A percentile compares a stretch with the other conserved stretches of the same genome.
These are phyloP conservation scores for Varanus salvator DNA, from an alignment of 2,113 vertebrate species.

Conservation along the genomic window DNA sequence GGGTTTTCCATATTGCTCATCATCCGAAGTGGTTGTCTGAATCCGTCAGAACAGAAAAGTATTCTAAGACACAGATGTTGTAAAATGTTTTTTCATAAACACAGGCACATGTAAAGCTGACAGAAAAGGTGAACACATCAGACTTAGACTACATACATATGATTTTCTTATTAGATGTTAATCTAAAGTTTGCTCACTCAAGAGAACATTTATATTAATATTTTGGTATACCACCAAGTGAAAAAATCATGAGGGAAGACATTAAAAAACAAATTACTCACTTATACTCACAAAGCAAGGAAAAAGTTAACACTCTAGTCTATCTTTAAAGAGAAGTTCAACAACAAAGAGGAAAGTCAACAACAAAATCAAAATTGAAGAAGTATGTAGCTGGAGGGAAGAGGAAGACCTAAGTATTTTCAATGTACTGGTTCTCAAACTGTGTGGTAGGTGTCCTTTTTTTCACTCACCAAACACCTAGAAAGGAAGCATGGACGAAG, in stretches of 20 bases:
- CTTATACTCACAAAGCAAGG: background rate
- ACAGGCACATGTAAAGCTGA: slow-evolving; percentile 20
- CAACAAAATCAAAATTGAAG: slow-evolving; percentile 32
- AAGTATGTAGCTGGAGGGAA: slow-evolving; percentile 40
- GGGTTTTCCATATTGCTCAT: background rate
- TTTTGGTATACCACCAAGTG: background rate
- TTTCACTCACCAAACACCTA: background rate
- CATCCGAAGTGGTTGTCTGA: background rate
- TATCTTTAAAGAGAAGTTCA: background rate
- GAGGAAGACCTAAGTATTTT: slow-evolving; percentile 18
- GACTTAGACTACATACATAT: background rate
- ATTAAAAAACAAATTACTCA: slow-evolving; percentile 37
- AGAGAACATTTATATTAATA: slow-evolving; percentile 13
- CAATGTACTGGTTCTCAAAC: background rate
- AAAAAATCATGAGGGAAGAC: background rate
- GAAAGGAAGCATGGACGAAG: background rate
- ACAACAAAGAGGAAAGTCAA: slow-evolving; percentile 22
- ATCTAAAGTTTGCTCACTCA: slow-evolving; percentile 36
- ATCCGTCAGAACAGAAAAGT: background rate
- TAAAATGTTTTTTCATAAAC: slow-evolving; percentile 38
- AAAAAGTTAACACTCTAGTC: slow-evolving; percentile 21
- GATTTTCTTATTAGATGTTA: slow-evolving; percentile 41
- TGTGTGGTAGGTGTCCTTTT: background rate
- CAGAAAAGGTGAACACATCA: slow-evolving; percentile 35
- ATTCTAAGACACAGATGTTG: background rate